Percentiles rank a stretch among this genome's conserved stretches.
phyloP scores from a whole-genome alignment of 2,888 invertebrate species.

The Ecdyonurus torrentis region DNA sequence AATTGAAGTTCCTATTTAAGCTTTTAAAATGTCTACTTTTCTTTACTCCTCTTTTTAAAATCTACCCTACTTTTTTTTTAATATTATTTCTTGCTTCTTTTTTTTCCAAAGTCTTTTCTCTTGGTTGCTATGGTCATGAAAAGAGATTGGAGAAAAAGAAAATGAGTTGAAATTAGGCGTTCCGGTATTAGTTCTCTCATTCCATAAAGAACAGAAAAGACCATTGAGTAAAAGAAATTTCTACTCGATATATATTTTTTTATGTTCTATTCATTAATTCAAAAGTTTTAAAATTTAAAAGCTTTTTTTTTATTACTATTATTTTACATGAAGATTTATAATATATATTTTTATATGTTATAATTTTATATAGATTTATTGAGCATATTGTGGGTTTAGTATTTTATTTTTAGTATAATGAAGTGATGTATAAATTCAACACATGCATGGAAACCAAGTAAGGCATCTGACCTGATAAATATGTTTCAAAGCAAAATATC shows the following conservation, averaged over 20 bases:
- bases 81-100: neutral
- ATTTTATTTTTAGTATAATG: too few species aligned
- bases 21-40: neutral
- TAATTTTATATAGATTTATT: too few species aligned
- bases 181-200: neutral
- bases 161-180: neutral
- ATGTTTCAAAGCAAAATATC: too few species aligned
- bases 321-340: too few species aligned
- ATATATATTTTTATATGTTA: too few species aligned
- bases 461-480: too few species aligned
- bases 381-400: too few species aligned
- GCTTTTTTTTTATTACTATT: too few species aligned
- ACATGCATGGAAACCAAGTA: too few species aligned
- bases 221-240: neutral
- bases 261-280: neutral
- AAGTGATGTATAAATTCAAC: too few species aligned
- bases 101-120: neutral
- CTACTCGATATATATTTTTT: neutral
- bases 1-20: neutral
- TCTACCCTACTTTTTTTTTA: neutral
- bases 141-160: neutral
- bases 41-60: neutral
- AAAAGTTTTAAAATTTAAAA: neutral
- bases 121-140: neutral
- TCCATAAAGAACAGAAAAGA: neutral